Evolutionary conservation across 2,797 vertebrate genomes (phyloP).

Genomic region (Mormyrops attenuatus): DNA sequence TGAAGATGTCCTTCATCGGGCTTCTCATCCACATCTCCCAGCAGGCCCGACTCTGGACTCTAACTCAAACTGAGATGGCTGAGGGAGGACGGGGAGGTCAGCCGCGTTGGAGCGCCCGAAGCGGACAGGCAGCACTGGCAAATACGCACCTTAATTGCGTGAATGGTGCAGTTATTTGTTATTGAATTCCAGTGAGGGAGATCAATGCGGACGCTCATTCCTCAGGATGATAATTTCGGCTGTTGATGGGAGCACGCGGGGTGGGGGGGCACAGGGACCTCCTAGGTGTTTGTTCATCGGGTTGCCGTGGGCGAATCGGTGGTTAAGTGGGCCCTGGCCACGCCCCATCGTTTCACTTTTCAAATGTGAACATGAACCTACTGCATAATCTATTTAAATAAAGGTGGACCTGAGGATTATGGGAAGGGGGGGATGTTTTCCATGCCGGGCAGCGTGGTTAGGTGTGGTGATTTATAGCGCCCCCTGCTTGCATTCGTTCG

Average conservation of each 20-base stretch:
- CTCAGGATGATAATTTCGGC: conserved; percentile 28
- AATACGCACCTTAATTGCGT: conserved; percentile 61
- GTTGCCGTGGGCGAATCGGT: conserved; percentile 62
- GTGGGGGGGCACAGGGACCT: conserved; percentile 49
- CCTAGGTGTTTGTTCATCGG: conserved; percentile 61
- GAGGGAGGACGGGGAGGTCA: conserved; percentile 59
- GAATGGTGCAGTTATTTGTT: conserved; percentile 72
- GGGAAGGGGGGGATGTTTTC: not conserved
- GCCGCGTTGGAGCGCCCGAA: conserved; percentile 45
- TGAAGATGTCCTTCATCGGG: conserved; percentile 65
- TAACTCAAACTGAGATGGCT: conserved; percentile 42
- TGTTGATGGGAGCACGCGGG: conserved; percentile 29
- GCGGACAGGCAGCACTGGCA: conserved; percentile 53
- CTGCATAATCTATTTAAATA: conserved; percentile 51
- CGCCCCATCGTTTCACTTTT: conserved; percentile 67
- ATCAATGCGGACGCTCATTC: conserved; percentile 61
- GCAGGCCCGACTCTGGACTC: conserved; percentile 22
- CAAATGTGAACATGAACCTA: conserved; percentile 42
- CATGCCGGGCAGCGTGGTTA: not conserved
- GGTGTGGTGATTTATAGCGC: not conserved
- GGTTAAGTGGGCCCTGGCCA: conserved; percentile 72
- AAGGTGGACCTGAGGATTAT: conserved; percentile 7
- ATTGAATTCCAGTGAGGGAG: conserved; percentile 71
- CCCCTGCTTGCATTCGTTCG: not conserved
- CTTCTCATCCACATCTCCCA: conserved; percentile 62